Base-by-base conservation (phyloP, 2,888 invertebrate genomes). In the Pyralis farinalis region DNA sequence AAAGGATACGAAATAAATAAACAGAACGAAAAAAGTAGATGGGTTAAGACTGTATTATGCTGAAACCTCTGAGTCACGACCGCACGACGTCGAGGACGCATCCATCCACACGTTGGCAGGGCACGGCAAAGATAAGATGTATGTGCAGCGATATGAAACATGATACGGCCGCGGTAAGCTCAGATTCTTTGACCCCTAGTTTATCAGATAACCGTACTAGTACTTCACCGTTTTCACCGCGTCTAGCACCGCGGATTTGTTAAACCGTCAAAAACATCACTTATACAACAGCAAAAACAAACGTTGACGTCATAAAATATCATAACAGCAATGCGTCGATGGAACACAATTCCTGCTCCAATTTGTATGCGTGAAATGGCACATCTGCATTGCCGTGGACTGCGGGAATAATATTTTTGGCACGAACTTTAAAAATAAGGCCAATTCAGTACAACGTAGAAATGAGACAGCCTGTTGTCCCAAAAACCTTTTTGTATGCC, bases 331-430 rank as follows among this genome's bases (percentile, higher is more conserved):
- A 31, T 8, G 12, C 11, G 21, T 20, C 38, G 32, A 30, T 28
- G 34, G 32, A 44, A 34, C 27, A 21, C 42, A 30, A 42, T 49
- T 49, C 53, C 46, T 60, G 68, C 48, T 62, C 70, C 69, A 72
- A 67, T 80, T 79, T 61, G 66, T 69, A 74, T 69, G 75, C 71
- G 76, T 73, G 59, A 75, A 74, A 69, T 64, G 70, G 71, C 69
- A 74, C 80, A 83, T 82, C 83, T 84, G 83, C 83, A 85, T 66
- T 82, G 82, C 74, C 62, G 80, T 55, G 63, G 63, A 69, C 73
- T 65, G 68, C 69, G 58, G 63, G 50, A 55, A 55, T 59, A 53
- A 69, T 75, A 71, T 75, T 80, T 78, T 80, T 84, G 79, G 81
- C 79, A 76, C 71, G 57, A 56, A 49, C 48, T 62, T 61, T 67